Conservation (phyloP, 1,140 invertebrate genomes). For the Telenomus remus region DNA sequence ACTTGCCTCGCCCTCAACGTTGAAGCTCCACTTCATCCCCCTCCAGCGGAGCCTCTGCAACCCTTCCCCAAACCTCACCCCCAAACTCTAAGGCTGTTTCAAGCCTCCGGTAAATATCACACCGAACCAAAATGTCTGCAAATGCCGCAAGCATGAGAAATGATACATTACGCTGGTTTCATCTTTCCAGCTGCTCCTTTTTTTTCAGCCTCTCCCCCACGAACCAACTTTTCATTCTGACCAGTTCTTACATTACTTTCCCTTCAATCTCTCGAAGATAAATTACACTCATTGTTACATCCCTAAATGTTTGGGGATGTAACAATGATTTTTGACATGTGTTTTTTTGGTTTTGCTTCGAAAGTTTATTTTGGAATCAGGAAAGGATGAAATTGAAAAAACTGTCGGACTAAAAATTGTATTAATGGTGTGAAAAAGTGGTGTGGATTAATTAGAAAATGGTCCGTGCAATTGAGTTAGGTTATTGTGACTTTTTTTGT, state of each 20-base stretch:
- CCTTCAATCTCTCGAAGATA: too few species aligned
- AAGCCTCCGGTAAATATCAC: conserved; percentile 55
- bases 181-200: conserved; percentile 22
- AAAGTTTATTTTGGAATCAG: too few species aligned
- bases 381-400: too few species aligned
- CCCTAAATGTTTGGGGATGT: too few species aligned
- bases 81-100: conserved; percentile 39
- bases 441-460: too few species aligned
- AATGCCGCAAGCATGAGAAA: conserved; percentile 54
- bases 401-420: too few species aligned
- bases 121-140: conserved; percentile 59
- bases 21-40: conserved; percentile 50
- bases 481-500: conserved; percentile 14
- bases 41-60: conserved; percentile 7
- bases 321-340: too few species aligned
- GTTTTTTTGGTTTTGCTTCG: too few species aligned
- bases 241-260: conserved; percentile 4
- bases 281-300: too few species aligned
- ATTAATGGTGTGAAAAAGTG: too few species aligned
- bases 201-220: conserved; percentile 21
- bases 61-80: conserved; percentile 10
- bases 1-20: conserved; percentile 27
- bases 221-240: conserved; percentile 30
- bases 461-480: neutral
- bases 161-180: conserved; percentile 58